Evolutionary conservation across 2,113 vertebrate species (phyloP), one percentile per base, ranked within the genome.

Genomic region (Herpetotheres cachinnans): DNA sequence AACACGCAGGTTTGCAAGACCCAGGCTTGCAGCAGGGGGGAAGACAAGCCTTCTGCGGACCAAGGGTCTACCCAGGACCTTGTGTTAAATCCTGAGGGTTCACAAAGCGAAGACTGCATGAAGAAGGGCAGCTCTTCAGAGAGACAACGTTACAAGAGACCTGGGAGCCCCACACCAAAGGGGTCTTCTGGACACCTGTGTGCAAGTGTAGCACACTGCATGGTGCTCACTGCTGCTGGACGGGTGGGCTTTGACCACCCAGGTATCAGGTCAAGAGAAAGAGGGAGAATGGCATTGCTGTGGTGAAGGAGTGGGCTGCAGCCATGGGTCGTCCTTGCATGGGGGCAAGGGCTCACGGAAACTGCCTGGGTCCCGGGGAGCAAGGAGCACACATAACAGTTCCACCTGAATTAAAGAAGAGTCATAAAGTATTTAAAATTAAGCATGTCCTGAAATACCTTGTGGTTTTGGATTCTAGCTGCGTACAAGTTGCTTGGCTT

Each of bases 101-200:
- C 52, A 62, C 0, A 1, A 78, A 7, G 47, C 1, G 9, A 82
- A 79, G 55, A 78, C 21, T 0, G 3, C 29, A 16, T n/a, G 32
- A 56, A 84, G 47, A 61, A 50, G 17, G 38, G 52, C 70, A 88
- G 83, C 46, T 52, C 19, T 61, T 47, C 29, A 61, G 49, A 84
- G 49, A 61, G 44, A 58, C 26, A 34, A 19, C 25, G 13, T 14
- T 49, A 36, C 13, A 50, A 52, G 59, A 56, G 42, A 36, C 27
- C 32, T 67, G 38, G 22, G 24, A 71, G 18, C 19, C 13, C 16
- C 32, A 56, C 36, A 70, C 12, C 42, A 77, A 46, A 38, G 11
- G 32, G 49, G 19, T 56, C 58, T 78, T 65, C 44, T 70, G 49
- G 40, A 78, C 49, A 54, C 44, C 50, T 10, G 18, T 0, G 2